phyloP scores from a whole-genome alignment of 1,140 invertebrate species.

The Calosoma granatense region DNA sequence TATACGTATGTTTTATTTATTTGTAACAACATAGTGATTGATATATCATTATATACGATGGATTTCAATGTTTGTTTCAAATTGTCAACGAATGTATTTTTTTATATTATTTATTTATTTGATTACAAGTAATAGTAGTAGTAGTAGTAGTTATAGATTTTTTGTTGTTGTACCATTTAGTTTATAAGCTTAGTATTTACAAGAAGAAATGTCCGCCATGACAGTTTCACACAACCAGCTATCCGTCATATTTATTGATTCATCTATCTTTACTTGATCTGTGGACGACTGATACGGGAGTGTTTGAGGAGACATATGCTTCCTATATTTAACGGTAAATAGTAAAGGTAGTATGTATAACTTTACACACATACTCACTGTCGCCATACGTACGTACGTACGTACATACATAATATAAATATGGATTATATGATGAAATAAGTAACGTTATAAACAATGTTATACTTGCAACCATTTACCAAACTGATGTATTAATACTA shows the following conservation, averaged over 20 bases:
- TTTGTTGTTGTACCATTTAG: no score
- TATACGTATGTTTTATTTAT: not conserved
- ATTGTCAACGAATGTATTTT: not conserved
- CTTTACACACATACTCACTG: no score
- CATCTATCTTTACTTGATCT: constrained; percentile 4
- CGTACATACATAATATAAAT: no score
- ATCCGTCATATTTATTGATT: constrained; percentile 6
- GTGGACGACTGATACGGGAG: not conserved
- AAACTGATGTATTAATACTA: no score
- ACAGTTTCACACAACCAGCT: not conserved
- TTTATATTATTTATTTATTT: not conserved
- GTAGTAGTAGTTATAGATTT: no score
- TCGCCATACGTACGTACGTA: no score
- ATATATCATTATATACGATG: not conserved
- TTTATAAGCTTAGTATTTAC: no score
- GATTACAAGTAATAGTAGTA: not conserved
- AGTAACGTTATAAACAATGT: no score
- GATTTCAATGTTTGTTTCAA: no score
- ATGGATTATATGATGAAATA: no score
- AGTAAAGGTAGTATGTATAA: no score
- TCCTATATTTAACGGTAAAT: not conserved
- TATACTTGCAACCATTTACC: no score
- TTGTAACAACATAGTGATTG: not conserved
- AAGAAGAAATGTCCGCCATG: not conserved
- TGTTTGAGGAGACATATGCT: not conserved